phyloP scores from a whole-genome alignment of 2,797 vertebrate species.

The Pseudomugil tenellus region DNA sequence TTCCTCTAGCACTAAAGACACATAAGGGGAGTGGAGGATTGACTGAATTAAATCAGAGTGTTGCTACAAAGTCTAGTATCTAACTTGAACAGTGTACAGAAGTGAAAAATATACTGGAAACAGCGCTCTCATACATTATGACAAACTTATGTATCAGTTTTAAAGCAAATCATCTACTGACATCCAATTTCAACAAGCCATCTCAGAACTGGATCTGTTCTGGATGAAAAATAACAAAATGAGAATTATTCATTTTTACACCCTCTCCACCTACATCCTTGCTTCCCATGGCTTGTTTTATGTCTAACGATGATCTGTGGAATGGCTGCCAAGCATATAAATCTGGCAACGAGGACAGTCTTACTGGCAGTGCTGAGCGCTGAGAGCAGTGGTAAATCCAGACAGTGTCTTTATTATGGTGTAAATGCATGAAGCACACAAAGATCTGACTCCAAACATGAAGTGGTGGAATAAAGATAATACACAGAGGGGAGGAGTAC shows the following conservation, averaged over 20 bases:
- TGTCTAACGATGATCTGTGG: slow-evolving; percentile 48
- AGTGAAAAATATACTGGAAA: too few species aligned
- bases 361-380: slow-evolving; percentile 37
- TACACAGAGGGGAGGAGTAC: not conserved
- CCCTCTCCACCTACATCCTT: slow-evolving; percentile 3
- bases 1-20: slow-evolving; percentile 32
- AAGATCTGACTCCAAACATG: slow-evolving; percentile 12
- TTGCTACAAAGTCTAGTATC: slow-evolving; percentile 35
- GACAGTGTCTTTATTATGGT: slow-evolving; percentile 42
- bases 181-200: slow-evolving; percentile 17
- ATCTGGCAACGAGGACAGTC: slow-evolving; percentile 44
- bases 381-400: slow-evolving; percentile 29
- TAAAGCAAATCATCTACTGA: slow-evolving; percentile 11
- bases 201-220: slow-evolving; percentile 9
- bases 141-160: slow-evolving; percentile 21
- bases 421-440: slow-evolving; percentile 31
- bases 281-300: slow-evolving; percentile 45
- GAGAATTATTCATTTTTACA: slow-evolving; percentile 19
- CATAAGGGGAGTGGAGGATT: slow-evolving; percentile 42
- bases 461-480: slow-evolving; percentile 13
- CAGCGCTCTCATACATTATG: not conserved
- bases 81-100: too few species aligned
- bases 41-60: slow-evolving; percentile 30
- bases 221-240: slow-evolving; percentile 27
- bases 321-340: slow-evolving; percentile 48